Base-by-base conservation (phyloP, 2,113 vertebrate species). In the Tetraodon nigroviridis region DNA sequence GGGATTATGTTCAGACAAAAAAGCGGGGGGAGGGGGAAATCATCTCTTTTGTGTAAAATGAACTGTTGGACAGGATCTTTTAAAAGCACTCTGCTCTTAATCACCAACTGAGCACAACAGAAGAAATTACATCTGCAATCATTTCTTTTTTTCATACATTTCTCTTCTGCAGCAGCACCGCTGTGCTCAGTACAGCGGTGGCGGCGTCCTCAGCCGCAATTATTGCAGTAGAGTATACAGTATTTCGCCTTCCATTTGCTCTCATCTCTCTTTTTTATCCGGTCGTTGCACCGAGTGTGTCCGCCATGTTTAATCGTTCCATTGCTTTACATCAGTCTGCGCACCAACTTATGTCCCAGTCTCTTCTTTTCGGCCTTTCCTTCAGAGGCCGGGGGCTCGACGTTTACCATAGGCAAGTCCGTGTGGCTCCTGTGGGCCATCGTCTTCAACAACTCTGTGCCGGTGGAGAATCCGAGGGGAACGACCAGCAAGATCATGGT, bases 401-500 rank as follows among this genome's bases (percentile, higher is more conserved):
- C 89, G n/a, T 96, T 97, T 88, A 97, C 94, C 51, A 96, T 97
- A 10, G 93, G 94, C 56, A 95, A 97, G 74, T 96, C 94, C 54
- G 93, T 96, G 67, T 95, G 94, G 94, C 87, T 92, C 68, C 76
- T 92, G 41, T 92, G 91, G 91, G 95, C 94, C 27, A 88, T 97
- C 82, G 94, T 97, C 66, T 97, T 97, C 87, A 97, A 97, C 83
- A 97, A 97, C 87, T 97, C 95, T 0, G 95, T 97, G 78, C 94
- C 95, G 0, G 95, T 97, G 85, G 94, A 97, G 89, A 97, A 97
- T 86, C 95, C 94, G 41, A 90, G 90, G 75, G 95, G 95, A 72
- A 97, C 95, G 70, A 96, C 95, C 73, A 97, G 95, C 81, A 97
- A 97, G 89, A 97, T 96, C 86, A 96, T 97, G 94, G 95, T 97